Conservation (phyloP, 2,888 invertebrate genomes). For the Xestia xanthographa region DNA sequence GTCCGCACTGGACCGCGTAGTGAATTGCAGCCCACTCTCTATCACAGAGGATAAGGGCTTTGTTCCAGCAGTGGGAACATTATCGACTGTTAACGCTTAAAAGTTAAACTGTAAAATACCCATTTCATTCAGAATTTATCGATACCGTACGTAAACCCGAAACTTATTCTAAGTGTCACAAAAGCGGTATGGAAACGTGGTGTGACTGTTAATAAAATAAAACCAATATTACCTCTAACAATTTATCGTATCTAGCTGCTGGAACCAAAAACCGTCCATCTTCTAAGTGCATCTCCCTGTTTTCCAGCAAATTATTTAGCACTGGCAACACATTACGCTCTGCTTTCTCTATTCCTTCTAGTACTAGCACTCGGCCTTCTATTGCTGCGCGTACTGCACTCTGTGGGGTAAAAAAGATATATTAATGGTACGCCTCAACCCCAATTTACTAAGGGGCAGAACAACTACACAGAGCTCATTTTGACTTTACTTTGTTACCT, state of each 20-base stretch:
- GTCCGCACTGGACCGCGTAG: background rate
- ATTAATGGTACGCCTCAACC: background rate
- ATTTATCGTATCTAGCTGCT: slow-evolving; percentile 96
- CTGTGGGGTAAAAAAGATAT: slow-evolving; percentile 81
- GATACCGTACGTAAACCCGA: background rate
- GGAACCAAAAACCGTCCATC: slow-evolving; percentile 98
- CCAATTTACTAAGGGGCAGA: background rate
- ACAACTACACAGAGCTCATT: background rate
- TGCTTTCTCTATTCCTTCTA: slow-evolving; percentile 99
- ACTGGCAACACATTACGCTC: slow-evolving; percentile 99
- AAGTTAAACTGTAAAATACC: background rate
- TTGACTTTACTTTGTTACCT: no score
- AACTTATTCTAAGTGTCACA: background rate
- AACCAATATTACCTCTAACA: slow-evolving; percentile 92
- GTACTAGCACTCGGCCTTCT: slow-evolving; percentile 96
- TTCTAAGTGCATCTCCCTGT: slow-evolving; percentile 99
- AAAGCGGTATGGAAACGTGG: background rate
- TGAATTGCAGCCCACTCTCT: background rate
- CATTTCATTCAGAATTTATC: background rate
- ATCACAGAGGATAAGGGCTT: background rate
- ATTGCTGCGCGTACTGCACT: slow-evolving; percentile 98
- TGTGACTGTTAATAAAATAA: background rate
- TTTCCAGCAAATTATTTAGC: slow-evolving; percentile 98
- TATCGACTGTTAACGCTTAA: background rate
- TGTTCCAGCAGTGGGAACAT: background rate